Percentiles rank a stretch among this genome's conserved stretches.
Conservation (phyloP, 2,113 vertebrate species). For the Tauraco erythrolophus region DNA sequence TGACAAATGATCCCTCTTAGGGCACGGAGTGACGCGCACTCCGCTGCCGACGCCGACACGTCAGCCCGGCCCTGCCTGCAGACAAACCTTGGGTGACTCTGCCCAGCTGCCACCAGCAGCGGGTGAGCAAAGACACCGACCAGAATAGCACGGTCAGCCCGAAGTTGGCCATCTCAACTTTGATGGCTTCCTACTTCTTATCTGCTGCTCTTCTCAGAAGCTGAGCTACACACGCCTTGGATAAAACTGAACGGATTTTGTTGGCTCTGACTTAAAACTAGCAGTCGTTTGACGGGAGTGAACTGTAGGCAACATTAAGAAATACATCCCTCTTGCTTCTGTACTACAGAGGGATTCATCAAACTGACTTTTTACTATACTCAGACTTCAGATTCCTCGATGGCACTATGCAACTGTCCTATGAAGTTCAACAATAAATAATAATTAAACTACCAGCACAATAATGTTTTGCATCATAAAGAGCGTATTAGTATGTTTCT, state of each 20-base stretch:
- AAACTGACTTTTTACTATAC: neutral
- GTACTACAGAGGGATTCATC: neutral
- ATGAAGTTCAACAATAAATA: neutral
- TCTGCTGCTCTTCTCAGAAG: neutral
- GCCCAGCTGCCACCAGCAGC: too few relatives aligned
- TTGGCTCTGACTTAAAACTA: neutral
- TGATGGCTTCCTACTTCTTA: neutral
- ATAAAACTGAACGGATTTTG: neutral
- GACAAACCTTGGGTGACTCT: neutral
- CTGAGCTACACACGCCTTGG: neutral
- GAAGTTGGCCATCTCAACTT: too few relatives aligned
- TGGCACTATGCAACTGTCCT: neutral
- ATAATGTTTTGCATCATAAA: neutral
- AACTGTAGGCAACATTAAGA: neutral
- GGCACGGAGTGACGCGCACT: constrained; percentile 26
- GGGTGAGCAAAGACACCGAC: too few relatives aligned
- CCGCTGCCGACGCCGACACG: constrained; percentile 61
- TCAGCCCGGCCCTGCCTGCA: neutral
- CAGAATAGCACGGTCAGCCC: too few relatives aligned
- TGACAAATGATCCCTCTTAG: constrained; percentile 70
- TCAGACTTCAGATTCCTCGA: neutral
- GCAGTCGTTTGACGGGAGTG: constrained; percentile 10
- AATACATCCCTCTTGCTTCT: neutral
- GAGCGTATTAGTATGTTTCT: neutral
- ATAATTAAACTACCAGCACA: neutral